Percentiles rank a stretch among this genome's conserved stretches.
These are phyloP conservation scores for Rhineura floridana DNA, from an alignment of 2,113 vertebrate species.

Conservation along the genomic window DNA sequence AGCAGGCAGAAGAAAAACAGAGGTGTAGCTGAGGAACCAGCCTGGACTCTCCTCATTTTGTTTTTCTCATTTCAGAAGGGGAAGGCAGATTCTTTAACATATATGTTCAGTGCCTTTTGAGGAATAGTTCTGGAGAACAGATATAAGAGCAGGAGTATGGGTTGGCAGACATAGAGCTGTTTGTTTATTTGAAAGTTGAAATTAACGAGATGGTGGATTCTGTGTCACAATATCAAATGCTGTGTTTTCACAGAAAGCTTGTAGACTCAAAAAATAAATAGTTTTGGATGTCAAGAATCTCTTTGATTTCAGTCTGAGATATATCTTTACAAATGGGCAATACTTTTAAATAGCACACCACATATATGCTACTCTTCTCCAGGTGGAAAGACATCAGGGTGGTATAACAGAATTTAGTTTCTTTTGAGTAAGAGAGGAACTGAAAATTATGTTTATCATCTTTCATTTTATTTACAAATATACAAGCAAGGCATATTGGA, in stretches of 20 bases:
- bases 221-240: background rate
- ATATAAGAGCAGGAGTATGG: background rate
- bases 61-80: background rate
- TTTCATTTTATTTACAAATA: background rate
- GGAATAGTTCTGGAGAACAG: background rate
- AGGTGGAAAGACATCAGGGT: background rate
- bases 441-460: background rate
- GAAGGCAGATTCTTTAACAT: background rate
- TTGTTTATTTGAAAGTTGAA: background rate
- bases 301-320: background rate
- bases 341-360: background rate
- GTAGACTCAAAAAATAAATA: background rate
- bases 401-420: background rate
- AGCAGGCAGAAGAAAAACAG: background rate
- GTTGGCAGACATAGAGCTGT: background rate
- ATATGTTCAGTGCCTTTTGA: background rate
- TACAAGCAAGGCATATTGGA: background rate
- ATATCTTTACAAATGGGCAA: background rate
- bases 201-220: background rate
- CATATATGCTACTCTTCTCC: background rate
- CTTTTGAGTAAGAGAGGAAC: background rate
- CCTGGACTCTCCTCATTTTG: background rate
- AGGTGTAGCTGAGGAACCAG: background rate
- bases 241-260: background rate
- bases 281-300: background rate